Percentiles rank a stretch among this genome's conserved stretches.
These are phyloP conservation scores for Paratilapia polleni DNA, from an alignment of 2,113 vertebrate species.

Conservation along the genomic window DNA sequence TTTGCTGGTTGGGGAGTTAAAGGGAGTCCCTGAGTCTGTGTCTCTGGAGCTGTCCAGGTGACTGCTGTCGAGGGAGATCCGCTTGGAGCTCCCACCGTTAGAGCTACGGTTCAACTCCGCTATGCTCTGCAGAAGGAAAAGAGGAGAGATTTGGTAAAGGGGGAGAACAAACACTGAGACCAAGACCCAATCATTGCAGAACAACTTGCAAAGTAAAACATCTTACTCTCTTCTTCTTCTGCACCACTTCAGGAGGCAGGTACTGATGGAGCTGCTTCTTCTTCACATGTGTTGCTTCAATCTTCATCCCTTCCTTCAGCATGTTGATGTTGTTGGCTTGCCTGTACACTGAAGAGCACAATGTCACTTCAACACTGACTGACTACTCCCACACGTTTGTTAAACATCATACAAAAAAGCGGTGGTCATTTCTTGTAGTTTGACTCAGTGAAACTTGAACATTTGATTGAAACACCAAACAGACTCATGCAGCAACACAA, in stretches of 20 bases:
- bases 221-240: conserved; percentile 93
- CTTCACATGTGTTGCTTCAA: conserved; percentile 94
- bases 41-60: conserved; percentile 87
- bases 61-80: conserved; percentile 85
- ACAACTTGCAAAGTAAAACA: fast-evolving
- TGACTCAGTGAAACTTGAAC: not conserved
- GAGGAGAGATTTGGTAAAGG: not conserved
- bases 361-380: not conserved
- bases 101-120: conserved; percentile 84
- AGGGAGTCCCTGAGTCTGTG: conserved; percentile 84
- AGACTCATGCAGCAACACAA: too few species aligned
- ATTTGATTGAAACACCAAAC: too few species aligned
- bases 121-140: conserved; percentile 79
- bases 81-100: conserved; percentile 84
- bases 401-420: not conserved
- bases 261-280: conserved; percentile 95
- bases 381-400: not conserved
- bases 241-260: conserved; percentile 90
- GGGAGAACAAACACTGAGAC: not conserved
- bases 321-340: conserved; percentile 95
- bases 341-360: conserved; percentile 87
- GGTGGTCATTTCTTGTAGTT: not conserved
- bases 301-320: conserved; percentile 96
- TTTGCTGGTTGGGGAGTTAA: conserved; percentile 81
- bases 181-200: not conserved